Percentiles rank a stretch among this genome's conserved stretches.
Evolutionary conservation across 2,888 invertebrate genomes (phyloP).

Genomic region (Drosophila tripunctata): DNA sequence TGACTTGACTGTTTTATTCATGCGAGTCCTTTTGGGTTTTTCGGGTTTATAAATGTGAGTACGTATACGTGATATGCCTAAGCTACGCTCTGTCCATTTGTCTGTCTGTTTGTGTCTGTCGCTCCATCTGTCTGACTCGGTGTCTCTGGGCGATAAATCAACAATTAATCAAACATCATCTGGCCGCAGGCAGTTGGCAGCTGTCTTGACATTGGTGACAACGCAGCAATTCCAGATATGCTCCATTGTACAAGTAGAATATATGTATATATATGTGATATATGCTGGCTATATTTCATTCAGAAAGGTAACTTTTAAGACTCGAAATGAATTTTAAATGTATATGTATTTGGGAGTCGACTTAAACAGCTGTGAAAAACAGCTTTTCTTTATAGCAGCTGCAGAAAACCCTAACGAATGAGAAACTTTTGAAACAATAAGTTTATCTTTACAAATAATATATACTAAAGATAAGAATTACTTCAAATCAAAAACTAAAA

Average conservation of each 20-base stretch:
- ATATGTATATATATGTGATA: too few species aligned
- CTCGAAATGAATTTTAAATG: constrained; percentile 16
- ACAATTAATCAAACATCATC: constrained; percentile 80
- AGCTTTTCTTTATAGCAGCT: constrained; percentile 1
- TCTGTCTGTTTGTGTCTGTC: not conserved
- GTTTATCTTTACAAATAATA: not conserved
- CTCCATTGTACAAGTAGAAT: not conserved
- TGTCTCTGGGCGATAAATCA: constrained; percentile 78
- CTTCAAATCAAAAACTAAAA: too few species aligned
- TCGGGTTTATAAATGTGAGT: constrained; percentile 57
- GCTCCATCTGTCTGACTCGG: not conserved
- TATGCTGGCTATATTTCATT: constrained; percentile 40
- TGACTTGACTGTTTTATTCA: constrained; percentile 48
- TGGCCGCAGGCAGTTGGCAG: constrained; percentile 57
- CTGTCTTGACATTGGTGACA: constrained; percentile 44
- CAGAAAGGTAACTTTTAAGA: constrained; percentile 19
- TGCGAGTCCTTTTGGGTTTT: constrained; percentile 23
- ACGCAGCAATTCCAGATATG: constrained; percentile 12
- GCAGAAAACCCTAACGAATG: not conserved
- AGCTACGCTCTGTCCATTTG: constrained; percentile 10
- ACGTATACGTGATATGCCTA: constrained; percentile 54
- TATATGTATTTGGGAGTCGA: not conserved
- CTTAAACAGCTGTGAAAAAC: constrained; percentile 13
- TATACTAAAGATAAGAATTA: too few species aligned
- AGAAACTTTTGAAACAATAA: not conserved